These are phyloP conservation scores for Physeter macrocephalus DNA, from an alignment of 2,113 vertebrate genomes.

Conservation along the genomic window DNA sequence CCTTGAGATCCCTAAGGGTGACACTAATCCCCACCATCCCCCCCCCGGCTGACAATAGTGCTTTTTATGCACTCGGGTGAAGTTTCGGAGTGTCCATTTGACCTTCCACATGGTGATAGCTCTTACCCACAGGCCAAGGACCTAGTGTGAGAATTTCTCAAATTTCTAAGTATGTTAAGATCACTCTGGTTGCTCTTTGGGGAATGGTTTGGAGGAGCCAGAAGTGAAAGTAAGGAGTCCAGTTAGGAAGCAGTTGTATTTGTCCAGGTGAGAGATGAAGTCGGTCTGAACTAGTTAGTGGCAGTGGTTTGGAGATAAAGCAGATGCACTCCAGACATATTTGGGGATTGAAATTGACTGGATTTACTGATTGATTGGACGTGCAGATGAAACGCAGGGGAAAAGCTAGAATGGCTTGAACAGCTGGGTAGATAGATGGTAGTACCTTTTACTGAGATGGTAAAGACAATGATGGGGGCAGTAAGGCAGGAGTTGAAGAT, in stretches of 20 bases:
- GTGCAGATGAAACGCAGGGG: neutral
- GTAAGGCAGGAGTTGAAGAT: neutral
- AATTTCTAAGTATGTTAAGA: neutral
- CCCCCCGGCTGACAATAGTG: neutral
- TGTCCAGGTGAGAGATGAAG: neutral
- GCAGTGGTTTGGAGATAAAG: neutral
- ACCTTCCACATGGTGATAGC: neutral
- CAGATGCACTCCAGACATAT: neutral
- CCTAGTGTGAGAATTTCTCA: neutral
- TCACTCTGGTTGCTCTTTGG: neutral
- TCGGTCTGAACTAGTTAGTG: neutral
- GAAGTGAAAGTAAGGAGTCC: neutral
- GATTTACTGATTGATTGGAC: neutral
- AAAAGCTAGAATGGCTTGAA: neutral
- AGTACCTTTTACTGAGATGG: neutral
- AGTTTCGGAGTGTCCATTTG: neutral
- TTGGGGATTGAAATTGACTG: neutral
- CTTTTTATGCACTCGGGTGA: neutral
- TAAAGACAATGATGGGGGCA: neutral
- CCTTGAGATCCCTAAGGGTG: neutral
- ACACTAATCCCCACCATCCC: neutral
- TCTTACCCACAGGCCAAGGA: neutral
- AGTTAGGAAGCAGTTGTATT: neutral
- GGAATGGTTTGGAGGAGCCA: neutral
- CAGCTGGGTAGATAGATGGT: neutral